A percentile compares a stretch with the other conserved stretches of the same genome.
Evolutionary conservation across 2,888 invertebrate genomes (phyloP).

Genomic region (Caenorhabditis drosophilae): DNA sequence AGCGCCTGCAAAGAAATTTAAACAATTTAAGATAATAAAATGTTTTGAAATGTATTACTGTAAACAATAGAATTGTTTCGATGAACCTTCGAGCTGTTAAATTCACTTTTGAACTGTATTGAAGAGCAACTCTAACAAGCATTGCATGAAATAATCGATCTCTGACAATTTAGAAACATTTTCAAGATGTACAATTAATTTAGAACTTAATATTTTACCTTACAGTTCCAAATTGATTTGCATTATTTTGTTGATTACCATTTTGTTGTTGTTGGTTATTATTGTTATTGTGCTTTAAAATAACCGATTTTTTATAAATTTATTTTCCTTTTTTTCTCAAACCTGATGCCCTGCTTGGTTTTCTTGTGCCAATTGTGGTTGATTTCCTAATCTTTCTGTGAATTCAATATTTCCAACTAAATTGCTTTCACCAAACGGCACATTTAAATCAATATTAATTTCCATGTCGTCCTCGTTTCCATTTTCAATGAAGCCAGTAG

Average conservation of each 20-base stretch:
- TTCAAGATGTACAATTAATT: background rate
- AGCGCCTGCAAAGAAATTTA: constrained; percentile 77
- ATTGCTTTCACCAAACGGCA: background rate
- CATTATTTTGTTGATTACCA: constrained; percentile 18
- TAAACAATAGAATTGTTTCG: constrained; percentile 82
- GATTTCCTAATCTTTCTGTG: background rate
- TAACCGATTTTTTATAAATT: too few species aligned
- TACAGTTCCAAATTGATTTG: constrained; percentile 33
- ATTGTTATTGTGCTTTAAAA: too few species aligned
- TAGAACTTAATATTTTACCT: constrained; percentile 11
- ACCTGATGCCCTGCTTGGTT: too few species aligned
- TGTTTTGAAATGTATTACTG: too few species aligned
- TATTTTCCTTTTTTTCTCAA: too few species aligned
- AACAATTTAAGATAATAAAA: too few species aligned
- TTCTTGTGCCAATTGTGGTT: too few species aligned
- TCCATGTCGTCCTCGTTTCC: constrained; percentile 6
- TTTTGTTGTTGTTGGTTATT: background rate
- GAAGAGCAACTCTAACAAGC: constrained; percentile 87
- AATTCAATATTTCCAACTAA: constrained; percentile 1
- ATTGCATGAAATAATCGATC: constrained; percentile 75
- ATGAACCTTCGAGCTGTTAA: constrained; percentile 81
- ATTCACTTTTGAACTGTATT: constrained; percentile 87
- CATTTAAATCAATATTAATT: constrained; percentile 14
- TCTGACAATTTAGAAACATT: constrained; percentile 21
- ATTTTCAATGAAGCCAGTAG: background rate